A percentile compares a stretch with the other conserved stretches of the same genome.
These are phyloP conservation scores for Thereva unica DNA, from an alignment of 2,888 invertebrate species.

Conservation along the genomic window DNA sequence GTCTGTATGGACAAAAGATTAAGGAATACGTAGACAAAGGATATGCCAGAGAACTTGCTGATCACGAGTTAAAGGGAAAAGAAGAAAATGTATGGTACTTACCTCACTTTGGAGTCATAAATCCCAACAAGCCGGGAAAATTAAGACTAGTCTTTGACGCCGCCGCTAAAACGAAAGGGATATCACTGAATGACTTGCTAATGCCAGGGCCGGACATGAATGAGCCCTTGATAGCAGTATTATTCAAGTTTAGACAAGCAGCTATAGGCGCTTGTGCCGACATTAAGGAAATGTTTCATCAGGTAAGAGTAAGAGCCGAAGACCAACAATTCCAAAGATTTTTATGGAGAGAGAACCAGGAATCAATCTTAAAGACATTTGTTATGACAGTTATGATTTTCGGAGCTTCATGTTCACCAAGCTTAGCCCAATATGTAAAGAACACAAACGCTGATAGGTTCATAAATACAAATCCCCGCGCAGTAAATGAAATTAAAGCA, in stretches of 20 bases:
- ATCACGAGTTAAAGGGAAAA: slow-evolving; percentile 5
- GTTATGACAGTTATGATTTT: slow-evolving; percentile 44
- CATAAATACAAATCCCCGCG: slow-evolving; percentile 32
- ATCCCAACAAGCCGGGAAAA: slow-evolving; percentile 46
- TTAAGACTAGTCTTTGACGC: slow-evolving; percentile 49
- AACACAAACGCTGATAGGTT: slow-evolving; percentile 38
- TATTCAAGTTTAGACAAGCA: slow-evolving; percentile 47
- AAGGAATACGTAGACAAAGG: slow-evolving; percentile 30
- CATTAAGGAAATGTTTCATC: slow-evolving; percentile 51
- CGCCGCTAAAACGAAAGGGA: slow-evolving; percentile 44
- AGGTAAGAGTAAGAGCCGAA: slow-evolving; percentile 44
- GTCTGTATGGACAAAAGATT: slow-evolving; percentile 23
- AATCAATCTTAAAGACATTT: slow-evolving; percentile 33
- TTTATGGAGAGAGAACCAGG: slow-evolving; percentile 44
- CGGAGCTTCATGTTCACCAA: slow-evolving; percentile 43
- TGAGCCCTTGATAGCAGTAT: slow-evolving; percentile 44
- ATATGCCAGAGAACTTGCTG: slow-evolving; percentile 13
- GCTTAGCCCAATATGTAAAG: slow-evolving; percentile 42
- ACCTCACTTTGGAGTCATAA: slow-evolving; percentile 44
- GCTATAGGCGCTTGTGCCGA: slow-evolving; percentile 47
- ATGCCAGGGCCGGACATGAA: slow-evolving; percentile 47
- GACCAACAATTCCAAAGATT: slow-evolving; percentile 47
- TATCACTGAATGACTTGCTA: slow-evolving; percentile 46
- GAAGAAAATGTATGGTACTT: slow-evolving; percentile 45
- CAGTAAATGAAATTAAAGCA: slow-evolving; percentile 36